Evolutionary conservation across 2,888 invertebrate genomes (phyloP).

Genomic region (Entomobrya multifasciata): DNA sequence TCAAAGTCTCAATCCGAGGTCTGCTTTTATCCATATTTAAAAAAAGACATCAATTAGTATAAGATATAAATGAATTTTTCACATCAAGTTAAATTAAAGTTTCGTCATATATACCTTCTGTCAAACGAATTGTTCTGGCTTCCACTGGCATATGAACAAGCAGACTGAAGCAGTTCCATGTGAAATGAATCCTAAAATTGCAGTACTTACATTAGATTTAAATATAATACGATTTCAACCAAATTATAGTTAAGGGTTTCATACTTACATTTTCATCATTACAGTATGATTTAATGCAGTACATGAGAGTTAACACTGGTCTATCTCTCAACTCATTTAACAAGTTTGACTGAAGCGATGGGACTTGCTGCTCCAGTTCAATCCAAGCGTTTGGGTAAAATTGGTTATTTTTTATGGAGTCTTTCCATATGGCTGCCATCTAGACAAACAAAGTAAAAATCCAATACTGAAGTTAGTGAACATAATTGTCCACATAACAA

Average conservation of each 20-base stretch:
- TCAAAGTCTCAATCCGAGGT: not conserved
- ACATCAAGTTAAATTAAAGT: too few species aligned
- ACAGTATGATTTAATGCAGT: not conserved
- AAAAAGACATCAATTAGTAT: too few species aligned
- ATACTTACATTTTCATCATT: not conserved
- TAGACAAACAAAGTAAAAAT: not conserved
- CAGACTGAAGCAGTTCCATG: too few species aligned
- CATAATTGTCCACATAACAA: not conserved
- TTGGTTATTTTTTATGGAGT: not conserved
- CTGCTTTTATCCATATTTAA: too few species aligned
- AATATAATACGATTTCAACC: too few species aligned
- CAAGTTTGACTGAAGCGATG: not conserved
- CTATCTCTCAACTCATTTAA: not conserved
- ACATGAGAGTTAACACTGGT: not conserved
- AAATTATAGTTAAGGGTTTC: too few species aligned
- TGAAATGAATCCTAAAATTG: too few species aligned
- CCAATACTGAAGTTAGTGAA: not conserved
- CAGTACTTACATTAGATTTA: too few species aligned
- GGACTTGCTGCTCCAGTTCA: conserved; percentile 22
- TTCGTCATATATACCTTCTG: not conserved
- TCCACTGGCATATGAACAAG: too few species aligned
- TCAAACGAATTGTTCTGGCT: not conserved
- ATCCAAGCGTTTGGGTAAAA: not conserved
- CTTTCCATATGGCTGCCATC: conserved; percentile 21
- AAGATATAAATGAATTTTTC: too few species aligned